Evolutionary conservation across 2,113 vertebrate genomes (phyloP), one percentile per base, ranked within the genome.

Genomic region (Melozone crissalis): DNA sequence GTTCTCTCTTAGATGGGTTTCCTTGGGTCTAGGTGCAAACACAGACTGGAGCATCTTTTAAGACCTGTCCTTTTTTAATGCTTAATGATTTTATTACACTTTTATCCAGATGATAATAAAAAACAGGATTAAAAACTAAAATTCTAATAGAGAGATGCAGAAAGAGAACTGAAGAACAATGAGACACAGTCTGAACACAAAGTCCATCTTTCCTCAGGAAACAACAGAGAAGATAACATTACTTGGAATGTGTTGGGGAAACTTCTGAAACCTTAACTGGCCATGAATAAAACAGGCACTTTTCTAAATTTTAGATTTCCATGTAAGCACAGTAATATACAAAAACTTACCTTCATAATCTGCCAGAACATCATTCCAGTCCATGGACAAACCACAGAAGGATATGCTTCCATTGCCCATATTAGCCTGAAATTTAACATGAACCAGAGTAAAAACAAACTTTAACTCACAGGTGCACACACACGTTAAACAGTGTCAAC

Each of bases 281-380:
- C 13, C 33, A 41, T 8, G 14, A 89, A 26, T 63, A 62, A 71
- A 75, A 51, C 1, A 3, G 5, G 7, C 4, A 33, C 77, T 59
- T 63, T 79, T 44, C 44, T 59, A 49, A 37, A 59, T 26, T 66
- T 51, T 20, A 74, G 15, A 11, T 37, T 63, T 87, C 37, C 72
- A 74, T 0, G 1, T 27, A 46, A 84, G n/a, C 31, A 87, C 19
- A 57, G 8, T 41, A 61, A 86, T 14, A 66, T 2, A 75, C 28
- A 16, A 78, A 87, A 39, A 44, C 54, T 81, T 98, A 99, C 99
- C 99, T 84, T 99, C 99, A 93, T 99, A 99, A 94, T 99, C 99
- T 79, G 99, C 99, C 94, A 99, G 96, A 95, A 99, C 98, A 85
- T 99, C 99, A 72, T 98, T 99, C 99, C 99, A 99, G 75, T 99